Evolutionary conservation across 2,797 vertebrate species (phyloP), one percentile per base, ranked within the genome.

Genomic region (Austrolebias charrua): DNA sequence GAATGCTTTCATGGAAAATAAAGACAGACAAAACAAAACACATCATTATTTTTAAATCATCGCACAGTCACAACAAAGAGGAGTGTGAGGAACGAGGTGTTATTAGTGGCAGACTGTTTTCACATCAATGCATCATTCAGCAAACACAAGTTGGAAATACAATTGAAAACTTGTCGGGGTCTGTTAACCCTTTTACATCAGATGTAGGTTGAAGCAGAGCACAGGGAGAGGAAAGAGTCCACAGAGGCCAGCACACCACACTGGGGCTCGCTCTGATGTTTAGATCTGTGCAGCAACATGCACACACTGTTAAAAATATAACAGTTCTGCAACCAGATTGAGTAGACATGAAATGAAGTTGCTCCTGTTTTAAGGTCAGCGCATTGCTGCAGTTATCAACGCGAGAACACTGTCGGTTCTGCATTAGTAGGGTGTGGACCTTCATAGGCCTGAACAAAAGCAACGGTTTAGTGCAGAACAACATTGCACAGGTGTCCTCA

Each of bases 21-120:
- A 84, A 88, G 84, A 88, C 88, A 91, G 79, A 92, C 83, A 88
- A 76, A 81, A 90, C 79, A 92, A 76, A 82, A 81, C 76, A 91
- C 56, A 86, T 54, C 67, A 74, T 92, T 91, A 90, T 77, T 91
- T 76, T 75, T 20, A 53, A 60, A 65, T 79, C 74, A 78, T 70
- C 63, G 66, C 46, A 38, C 64, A 81, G 67, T 78, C 54, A 81
- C 68, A 74, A 78, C 71, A 85, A 71, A 81, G 48, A 63, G 69
- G 57, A 68, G 60, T 75, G 71, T 55, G 76, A 45, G 77, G 68
- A 68, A 56, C 83, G 73, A 72, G 75, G 59, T 63, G 71, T 63
- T 49, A 70, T 85, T 82, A 81, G 76, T 81, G 60, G 57, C 66
- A 63, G 55, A 53, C 66, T 31, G 49, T 48, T 33, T 71, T 71